Evolutionary conservation across 2,113 vertebrate species (phyloP), one percentile per base, ranked within the genome.

Genomic region (Sula dactylatra): DNA sequence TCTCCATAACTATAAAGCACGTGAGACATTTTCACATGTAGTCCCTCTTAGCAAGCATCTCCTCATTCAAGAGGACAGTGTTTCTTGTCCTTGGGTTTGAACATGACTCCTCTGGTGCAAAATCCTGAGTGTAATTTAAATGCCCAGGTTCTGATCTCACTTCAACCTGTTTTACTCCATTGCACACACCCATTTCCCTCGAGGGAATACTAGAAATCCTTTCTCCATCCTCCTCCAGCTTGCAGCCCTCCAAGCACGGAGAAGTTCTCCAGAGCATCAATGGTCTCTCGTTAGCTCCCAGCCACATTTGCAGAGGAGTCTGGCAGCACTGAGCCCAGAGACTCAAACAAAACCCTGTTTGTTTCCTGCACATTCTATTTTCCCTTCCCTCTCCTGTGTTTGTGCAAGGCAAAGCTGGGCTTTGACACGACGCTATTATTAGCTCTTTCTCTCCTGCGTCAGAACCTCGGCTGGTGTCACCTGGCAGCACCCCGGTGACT

Each of bases 81-180:
- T 10, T 95, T 12, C 71, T 61, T 6, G 7, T 38, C 50, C 83
- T 82, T 42, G 2, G 47, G 24, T 38, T 62, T 70, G 55, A 58
- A 66, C 0, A 0, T 0, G 0, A 17, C 1, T 7, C 32, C 73
- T 50, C 69, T 4, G 2, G 7, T 36, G 44, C 50, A 64, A 67
- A 94, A 84, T 13, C 47, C 73, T 4, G 29, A 21, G 32, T 0
- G 29, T 12, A 13, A 34, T 21, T 85, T 25, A 20, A 64, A 12
- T 47, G 32, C 82, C 58, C 16, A 4, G 44, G 49, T 31, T 54
- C 65, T 40, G 61, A 79, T 71, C 70, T 80, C 65, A 29, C 90
- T 54, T 49, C 18, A 1, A 1, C 64, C 52, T 78, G 59, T 54
- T 65, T 47, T 44, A 1, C 19, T 31, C 36, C 59, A 29, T 47